Evolutionary conservation across 2,888 invertebrate species (phyloP).

Genomic region (Teinopalpus imperialis): DNA sequence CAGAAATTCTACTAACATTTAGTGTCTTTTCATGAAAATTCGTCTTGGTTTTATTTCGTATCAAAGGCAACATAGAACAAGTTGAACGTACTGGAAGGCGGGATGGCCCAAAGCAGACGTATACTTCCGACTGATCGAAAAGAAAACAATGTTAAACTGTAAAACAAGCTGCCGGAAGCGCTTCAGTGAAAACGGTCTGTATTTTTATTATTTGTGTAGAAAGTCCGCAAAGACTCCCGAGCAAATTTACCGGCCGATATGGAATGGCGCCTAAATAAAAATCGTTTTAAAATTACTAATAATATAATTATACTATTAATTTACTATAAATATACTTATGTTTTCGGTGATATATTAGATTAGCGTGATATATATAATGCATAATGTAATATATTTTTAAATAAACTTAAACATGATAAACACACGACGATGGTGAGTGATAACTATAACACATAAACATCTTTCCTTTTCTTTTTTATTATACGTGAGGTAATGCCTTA

Average conservation of each 20-base stretch:
- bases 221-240: conserved; percentile 21
- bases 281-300: no score
- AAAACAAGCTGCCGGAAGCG: conserved; percentile 64
- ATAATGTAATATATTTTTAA: no score
- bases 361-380: no score
- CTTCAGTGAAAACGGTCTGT: conserved; percentile 43
- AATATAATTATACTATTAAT: no score
- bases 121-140: conserved; percentile 61
- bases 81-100: conserved; percentile 42
- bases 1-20: conserved; percentile 4
- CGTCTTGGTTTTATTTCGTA: conserved; percentile 32
- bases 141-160: conserved; percentile 73
- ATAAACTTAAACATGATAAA: no score
- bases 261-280: no score
- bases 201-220: conserved; percentile 29
- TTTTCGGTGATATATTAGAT: no score
- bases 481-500: no score
- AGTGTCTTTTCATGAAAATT: conserved; percentile 5
- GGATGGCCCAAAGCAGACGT: conserved; percentile 57
- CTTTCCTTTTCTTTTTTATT: no score
- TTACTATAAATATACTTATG: no score
- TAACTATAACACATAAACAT: no score
- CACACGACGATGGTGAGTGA: no score
- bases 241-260: background rate
- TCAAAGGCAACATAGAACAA: conserved; percentile 44